Evolutionary conservation across 2,888 invertebrate species (phyloP).

Genomic region (Hermodice carunculata): DNA sequence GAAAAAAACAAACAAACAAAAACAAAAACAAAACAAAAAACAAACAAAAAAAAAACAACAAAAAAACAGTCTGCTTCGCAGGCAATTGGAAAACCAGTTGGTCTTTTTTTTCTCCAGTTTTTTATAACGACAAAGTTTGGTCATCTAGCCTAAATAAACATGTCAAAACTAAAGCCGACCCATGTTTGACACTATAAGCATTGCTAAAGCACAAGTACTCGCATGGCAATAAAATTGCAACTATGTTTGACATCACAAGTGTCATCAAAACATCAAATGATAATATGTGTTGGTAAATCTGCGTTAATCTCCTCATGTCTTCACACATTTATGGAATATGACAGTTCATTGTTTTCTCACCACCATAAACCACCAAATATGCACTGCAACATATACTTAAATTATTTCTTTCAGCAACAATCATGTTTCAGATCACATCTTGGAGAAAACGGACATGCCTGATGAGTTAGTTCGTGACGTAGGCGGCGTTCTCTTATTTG

Average conservation of each 20-base stretch:
- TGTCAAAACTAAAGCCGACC: too few species aligned
- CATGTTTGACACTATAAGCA: not conserved
- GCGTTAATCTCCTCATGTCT: not conserved
- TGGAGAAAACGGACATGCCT: constrained; percentile 60
- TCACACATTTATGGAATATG: not conserved
- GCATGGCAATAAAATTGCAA: not conserved
- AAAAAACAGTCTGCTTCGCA: too few species aligned
- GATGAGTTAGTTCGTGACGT: constrained; percentile 55
- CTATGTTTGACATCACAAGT: not conserved
- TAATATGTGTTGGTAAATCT: not conserved
- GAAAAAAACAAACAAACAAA: too few species aligned
- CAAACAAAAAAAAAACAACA: too few species aligned
- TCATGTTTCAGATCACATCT: constrained; percentile 46
- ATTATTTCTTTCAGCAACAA: constrained; percentile 11
- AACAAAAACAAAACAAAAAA: too few species aligned
- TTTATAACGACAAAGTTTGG: too few species aligned
- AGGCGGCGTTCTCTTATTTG: constrained; percentile 52
- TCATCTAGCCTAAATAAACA: too few species aligned
- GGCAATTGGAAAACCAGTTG: too few species aligned
- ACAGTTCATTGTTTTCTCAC: not conserved
- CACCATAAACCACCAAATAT: too few species aligned
- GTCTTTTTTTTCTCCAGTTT: too few species aligned
- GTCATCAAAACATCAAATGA: not conserved
- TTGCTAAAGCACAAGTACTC: not conserved
- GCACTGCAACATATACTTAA: too few species aligned